Evolutionary conservation across 2,797 vertebrate species (phyloP), one percentile per base, ranked within the genome.

Genomic region (Squalus acanthias): DNA sequence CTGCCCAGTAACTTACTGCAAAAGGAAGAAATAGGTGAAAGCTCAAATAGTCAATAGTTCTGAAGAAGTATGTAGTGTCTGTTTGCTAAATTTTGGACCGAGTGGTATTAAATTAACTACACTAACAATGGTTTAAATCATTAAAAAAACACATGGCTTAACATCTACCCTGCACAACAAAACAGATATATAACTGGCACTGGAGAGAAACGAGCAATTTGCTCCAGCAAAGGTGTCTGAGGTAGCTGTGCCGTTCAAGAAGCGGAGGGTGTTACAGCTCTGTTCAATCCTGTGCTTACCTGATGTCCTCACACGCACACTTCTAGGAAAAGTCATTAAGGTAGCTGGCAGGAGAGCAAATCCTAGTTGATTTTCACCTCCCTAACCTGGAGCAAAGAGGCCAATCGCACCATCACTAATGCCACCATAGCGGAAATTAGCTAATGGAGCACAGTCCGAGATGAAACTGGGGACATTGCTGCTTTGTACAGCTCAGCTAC

Each of bases 1-100:
- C 46, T 95, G 65, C 65, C 57, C 22, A 29, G 50, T 33, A 12
- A 57, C 94, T 57, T 95, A 72, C 67, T 72, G 13, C 57, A 69
- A 57, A 57, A 53, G 70, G 53, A 22, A 74, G 24, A 53, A 26
- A 74, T 57, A 72, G 50, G 70, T 72, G 50, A 74, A 95, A 57
- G 94, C 50, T 76, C 33, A 95, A 95, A 74, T 29, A 33, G 94
- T 74, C 29, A 95, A 53, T 95, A 12, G 70, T 29, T 95, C 76
- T 76, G 26, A 69, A 70, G 39, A 46, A 70, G 92, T 50, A 15
- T n/a, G 65, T 12, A n/a, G 39, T 63, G 26, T 65, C 57, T 17
- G 57, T 13, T 92, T 92, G 63, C 33, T 65, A 92, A 92, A 15
- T n/a, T 17, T 65, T n/a, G 33, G 89, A n/a, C 57, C 1, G n/a